A percentile compares a stretch with the other conserved stretches of the same genome.
Conservation (phyloP, 2,797 vertebrate species). For the Loris lydekkerianus region DNA sequence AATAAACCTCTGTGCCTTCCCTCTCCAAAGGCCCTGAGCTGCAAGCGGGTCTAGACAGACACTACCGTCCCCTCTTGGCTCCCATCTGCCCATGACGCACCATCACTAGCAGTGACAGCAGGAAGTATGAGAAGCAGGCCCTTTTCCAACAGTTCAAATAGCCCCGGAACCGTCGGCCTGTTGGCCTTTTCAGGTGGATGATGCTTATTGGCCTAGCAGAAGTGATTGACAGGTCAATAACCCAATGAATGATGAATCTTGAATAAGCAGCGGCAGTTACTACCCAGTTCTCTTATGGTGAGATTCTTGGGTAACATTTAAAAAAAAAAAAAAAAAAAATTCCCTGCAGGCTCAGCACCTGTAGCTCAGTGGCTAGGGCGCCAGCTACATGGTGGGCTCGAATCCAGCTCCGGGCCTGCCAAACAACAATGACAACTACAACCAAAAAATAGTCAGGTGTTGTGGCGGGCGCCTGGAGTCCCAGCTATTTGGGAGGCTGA, state of each 20-base stretch:
- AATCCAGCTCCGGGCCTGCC: too few species aligned
- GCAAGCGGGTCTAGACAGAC: neutral
- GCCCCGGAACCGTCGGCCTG: neutral
- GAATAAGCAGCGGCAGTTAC: neutral
- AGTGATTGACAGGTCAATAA: conserved; percentile 56
- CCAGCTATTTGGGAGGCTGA: too few species aligned
- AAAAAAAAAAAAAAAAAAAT: neutral
- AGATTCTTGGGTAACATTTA: neutral
- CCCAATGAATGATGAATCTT: conserved; percentile 52
- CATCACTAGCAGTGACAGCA: fast-evolving
- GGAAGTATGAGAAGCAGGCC: fast-evolving
- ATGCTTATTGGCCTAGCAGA: conserved; percentile 67
- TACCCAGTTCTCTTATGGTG: neutral
- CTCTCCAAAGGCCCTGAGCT: neutral
- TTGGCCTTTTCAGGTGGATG: fast-evolving
- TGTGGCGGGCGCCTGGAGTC: too few species aligned
- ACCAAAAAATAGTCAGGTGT: too few species aligned
- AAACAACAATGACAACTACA: too few species aligned
- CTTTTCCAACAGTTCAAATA: fast-evolving
- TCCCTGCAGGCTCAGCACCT: too few species aligned
- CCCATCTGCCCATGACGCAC: fast-evolving
- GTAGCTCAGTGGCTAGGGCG: too few species aligned
- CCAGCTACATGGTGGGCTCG: too few species aligned
- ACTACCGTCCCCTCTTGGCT: fast-evolving
- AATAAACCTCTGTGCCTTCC: neutral